These are phyloP conservation scores for Hipparchia semele DNA, from an alignment of 2,888 invertebrate genomes.

Conservation along the genomic window DNA sequence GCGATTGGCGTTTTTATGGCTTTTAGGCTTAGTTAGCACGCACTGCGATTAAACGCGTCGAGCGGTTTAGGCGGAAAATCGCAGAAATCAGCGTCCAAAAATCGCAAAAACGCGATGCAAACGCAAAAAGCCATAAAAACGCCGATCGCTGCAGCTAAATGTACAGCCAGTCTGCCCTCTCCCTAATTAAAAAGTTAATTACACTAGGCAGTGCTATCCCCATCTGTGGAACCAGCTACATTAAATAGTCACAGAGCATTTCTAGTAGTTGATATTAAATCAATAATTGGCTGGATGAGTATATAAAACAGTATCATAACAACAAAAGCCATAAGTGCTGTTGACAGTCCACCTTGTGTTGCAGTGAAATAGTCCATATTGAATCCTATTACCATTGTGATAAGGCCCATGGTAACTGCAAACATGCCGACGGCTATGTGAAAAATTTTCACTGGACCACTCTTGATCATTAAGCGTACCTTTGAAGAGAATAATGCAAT, in stretches of 20 bases:
- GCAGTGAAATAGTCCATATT: slow-evolving; percentile 66
- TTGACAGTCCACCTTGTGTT: slow-evolving; percentile 57
- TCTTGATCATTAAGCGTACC: slow-evolving; percentile 73
- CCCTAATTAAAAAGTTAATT: too few species aligned
- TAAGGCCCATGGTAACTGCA: slow-evolving; percentile 78
- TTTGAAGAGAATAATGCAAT: slow-evolving; percentile 78
- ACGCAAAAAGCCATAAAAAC: too few species aligned
- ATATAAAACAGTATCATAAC: slow-evolving; percentile 61
- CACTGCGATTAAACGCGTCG: too few species aligned
- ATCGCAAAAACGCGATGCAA: too few species aligned
- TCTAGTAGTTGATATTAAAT: slow-evolving; percentile 63
- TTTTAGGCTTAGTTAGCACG: too few species aligned
- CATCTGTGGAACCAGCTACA: slow-evolving; percentile 54
- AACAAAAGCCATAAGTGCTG: slow-evolving; percentile 66
- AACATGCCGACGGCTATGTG: slow-evolving; percentile 80
- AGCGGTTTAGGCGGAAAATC: too few species aligned
- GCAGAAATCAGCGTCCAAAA: too few species aligned
- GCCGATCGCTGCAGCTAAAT: too few species aligned
- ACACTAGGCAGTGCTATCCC: slow-evolving; percentile 56
- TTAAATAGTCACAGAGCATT: slow-evolving; percentile 64
- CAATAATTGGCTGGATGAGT: slow-evolving; percentile 65
- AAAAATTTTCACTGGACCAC: slow-evolving; percentile 74
- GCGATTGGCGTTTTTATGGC: too few species aligned
- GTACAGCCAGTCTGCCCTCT: too few species aligned
- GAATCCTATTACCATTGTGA: slow-evolving; percentile 70